Conservation (phyloP, 1,140 invertebrate genomes). For the Stegodyphus mimosarum region DNA sequence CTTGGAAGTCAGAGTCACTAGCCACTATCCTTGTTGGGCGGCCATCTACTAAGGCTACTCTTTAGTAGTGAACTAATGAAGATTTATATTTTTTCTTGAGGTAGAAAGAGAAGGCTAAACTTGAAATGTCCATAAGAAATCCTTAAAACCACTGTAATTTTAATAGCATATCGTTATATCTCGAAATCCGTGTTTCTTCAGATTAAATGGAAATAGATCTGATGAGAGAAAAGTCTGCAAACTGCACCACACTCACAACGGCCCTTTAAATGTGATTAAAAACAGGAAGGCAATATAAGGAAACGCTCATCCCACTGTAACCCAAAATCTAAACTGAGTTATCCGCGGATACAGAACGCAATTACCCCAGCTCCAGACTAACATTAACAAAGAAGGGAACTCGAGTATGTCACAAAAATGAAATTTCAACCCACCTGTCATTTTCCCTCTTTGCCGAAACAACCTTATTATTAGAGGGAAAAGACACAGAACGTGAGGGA, state of each 20-base stretch:
- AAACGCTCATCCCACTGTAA: conserved; percentile 7
- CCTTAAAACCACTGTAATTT: too few relatives aligned
- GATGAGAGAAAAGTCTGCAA: too few relatives aligned
- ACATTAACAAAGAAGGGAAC: neutral
- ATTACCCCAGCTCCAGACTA: conserved; percentile 11
- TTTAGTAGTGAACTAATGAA: too few relatives aligned
- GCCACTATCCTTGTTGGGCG: too few relatives aligned
- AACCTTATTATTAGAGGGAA: conserved; percentile 27
- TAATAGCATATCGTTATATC: too few relatives aligned
- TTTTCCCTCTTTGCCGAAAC: neutral
- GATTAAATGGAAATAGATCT: too few relatives aligned
- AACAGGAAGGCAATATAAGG: neutral
- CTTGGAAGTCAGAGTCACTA: too few relatives aligned
- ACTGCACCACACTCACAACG: neutral
- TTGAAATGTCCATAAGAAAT: too few relatives aligned
- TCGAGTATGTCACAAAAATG: conserved; percentile 29
- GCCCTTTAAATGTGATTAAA: conserved; percentile 18
- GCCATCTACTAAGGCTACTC: too few relatives aligned
- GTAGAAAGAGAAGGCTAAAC: too few relatives aligned
- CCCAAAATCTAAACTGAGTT: conserved; percentile 22
- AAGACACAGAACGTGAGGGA: neutral
- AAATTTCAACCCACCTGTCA: conserved; percentile 22
- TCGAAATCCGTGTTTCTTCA: too few relatives aligned
- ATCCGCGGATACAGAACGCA: conserved; percentile 10
- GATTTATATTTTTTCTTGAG: too few relatives aligned